phyloP scores from a whole-genome alignment of 2,888 invertebrate species.

The Napeogenes sylphis region DNA sequence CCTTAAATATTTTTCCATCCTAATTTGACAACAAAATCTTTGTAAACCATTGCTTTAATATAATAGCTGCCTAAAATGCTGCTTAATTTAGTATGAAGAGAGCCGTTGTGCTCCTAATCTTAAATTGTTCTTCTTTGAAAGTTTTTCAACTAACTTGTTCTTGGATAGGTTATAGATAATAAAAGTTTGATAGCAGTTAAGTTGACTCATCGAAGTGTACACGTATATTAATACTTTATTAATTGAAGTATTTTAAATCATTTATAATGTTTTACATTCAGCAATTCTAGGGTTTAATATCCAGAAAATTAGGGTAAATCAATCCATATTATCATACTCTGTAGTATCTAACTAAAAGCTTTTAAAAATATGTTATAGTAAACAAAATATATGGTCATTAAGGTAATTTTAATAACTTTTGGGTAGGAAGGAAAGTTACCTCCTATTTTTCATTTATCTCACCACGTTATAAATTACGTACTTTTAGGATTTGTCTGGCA shows the following conservation, averaged over 20 bases:
- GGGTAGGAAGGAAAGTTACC: background rate
- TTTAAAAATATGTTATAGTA: too few species aligned
- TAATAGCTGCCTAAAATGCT: conserved; percentile 33
- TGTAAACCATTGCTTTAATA: conserved; percentile 18
- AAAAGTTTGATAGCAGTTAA: conserved; percentile 32
- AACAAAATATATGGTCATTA: background rate
- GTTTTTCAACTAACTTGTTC: conserved; percentile 31
- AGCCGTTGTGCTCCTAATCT: conserved; percentile 34
- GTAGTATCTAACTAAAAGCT: too few species aligned
- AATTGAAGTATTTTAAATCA: background rate
- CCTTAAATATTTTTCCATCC: background rate
- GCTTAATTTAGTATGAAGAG: conserved; percentile 42
- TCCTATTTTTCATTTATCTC: background rate
- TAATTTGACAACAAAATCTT: conserved; percentile 5
- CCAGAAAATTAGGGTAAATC: too few species aligned
- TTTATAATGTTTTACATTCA: background rate
- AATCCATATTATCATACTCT: too few species aligned
- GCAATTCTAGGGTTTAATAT: too few species aligned
- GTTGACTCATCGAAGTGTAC: conserved; percentile 12
- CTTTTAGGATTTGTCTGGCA: conserved; percentile 18
- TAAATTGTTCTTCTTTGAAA: conserved; percentile 38
- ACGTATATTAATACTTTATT: background rate
- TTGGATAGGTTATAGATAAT: conserved; percentile 34
- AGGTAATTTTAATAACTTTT: background rate
- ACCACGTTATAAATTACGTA: conserved; percentile 16